phyloP scores from a whole-genome alignment of 2,797 vertebrate species.

The Pampus argenteus region DNA sequence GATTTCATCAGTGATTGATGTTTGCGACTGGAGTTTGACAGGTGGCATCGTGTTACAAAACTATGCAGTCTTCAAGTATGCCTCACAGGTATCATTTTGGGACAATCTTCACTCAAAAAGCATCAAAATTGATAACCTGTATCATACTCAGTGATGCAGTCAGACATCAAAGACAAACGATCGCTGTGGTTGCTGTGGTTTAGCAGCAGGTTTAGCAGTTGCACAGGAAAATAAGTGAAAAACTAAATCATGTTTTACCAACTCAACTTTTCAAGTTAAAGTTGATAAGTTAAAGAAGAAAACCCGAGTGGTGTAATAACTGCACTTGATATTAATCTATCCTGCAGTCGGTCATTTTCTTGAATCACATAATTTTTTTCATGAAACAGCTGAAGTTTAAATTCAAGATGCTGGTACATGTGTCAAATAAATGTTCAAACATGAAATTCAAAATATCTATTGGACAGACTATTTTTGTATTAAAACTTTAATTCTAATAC shows the following conservation, averaged over 20 bases:
- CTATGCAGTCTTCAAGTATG: conserved; percentile 19
- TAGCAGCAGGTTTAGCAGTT: neutral
- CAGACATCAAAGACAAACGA: conserved; percentile 31
- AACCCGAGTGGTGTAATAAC: neutral
- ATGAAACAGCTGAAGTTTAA: neutral
- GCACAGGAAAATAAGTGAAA: neutral
- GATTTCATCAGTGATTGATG: conserved; percentile 47
- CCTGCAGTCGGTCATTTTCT: neutral
- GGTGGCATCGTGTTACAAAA: conserved; percentile 17
- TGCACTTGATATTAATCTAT: neutral
- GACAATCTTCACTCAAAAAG: conserved; percentile 31
- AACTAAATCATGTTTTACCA: neutral
- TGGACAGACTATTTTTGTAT: no score
- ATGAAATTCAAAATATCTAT: no score
- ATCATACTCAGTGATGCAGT: neutral
- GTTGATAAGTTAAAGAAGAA: neutral
- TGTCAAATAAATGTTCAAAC: neutral
- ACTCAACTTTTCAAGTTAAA: no score
- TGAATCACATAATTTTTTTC: neutral
- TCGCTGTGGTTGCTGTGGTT: neutral
- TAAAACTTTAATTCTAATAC: neutral
- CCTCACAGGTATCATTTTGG: conserved; percentile 38
- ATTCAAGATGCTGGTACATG: neutral
- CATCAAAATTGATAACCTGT: conserved; percentile 34
- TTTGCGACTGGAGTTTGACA: conserved; percentile 24